Base-by-base conservation (phyloP, 2,888 invertebrate species). In the Leptopilina syphax region DNA sequence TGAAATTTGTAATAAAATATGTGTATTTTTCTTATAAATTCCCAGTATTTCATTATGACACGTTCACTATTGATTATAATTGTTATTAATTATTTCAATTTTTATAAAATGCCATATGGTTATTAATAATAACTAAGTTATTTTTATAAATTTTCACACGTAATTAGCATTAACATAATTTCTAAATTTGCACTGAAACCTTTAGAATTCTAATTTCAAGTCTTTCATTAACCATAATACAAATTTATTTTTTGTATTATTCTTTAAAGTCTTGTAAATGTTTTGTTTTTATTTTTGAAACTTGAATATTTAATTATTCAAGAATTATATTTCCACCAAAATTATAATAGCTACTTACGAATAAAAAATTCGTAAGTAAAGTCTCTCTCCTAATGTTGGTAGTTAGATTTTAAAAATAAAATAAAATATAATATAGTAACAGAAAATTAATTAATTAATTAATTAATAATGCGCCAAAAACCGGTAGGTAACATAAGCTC, bases 1-100 rank as follows among this genome's bases (percentile, higher is more conserved):
- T 9, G 63, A 63, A 6, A 24, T 63, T 60, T 63, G 63, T 63
- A 63, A 63, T 63, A 63, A 63, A 63, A 63, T 63, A 63, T 63
- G 63, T 18, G n/a, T 24, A 63, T 63, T 24, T 63, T 63, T 63
- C 63, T 18, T 63, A 24, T n/a, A 63, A 18, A 63, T 24, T 24
- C 18, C 18, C 63, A 63, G 4, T 18, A 24, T 18, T 24, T 63
- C 18, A 24, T 24, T 18, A 24, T 7, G 8, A 18, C 24, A 63
- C 63, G 18, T 63, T 24, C 8, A 63, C 24, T 63, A 18, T 24
- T 24, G 24, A 4, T 63, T 8, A 24, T 18, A 63, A 24, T 18
- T 9, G 4, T 63, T 24, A 24, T 63, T 50, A 50, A 50, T 63
- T 63, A 24, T n/a, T n/a, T n/a, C n/a, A n/a, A 9, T 63, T 18